Base-by-base conservation (phyloP, 2,113 vertebrate species). In the Harpagus bidentatus region DNA sequence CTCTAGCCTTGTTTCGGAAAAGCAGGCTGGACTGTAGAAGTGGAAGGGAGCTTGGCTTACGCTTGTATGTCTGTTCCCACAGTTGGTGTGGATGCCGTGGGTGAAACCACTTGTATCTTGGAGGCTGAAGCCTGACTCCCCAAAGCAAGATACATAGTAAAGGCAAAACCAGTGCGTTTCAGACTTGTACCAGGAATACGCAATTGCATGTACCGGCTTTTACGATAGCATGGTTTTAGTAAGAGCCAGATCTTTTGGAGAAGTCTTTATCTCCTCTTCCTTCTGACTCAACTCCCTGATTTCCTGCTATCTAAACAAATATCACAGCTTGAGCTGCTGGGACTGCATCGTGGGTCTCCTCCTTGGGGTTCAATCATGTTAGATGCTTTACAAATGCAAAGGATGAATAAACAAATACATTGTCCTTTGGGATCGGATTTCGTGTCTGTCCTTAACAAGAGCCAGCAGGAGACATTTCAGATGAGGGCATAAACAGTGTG, bases 351-450 rank as follows among this genome's bases (percentile, higher is more conserved):
- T 34, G 42, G 7, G 2, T 47, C 67, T 79, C 47, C n/a, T 34
- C 4, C 8, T 17, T 23, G 47, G 59, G 12, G 10, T 34, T 38
- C 31, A 13, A 0, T 65, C 42, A 3, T 15, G 3, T 16, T 18
- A 8, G 42, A 3, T 42, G 29, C 36, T 79, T 32, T 55, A 34
- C 18, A 79, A 23, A 42, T 7, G 10, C 16, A 52, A n/a, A 47
- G n/a, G 26, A 2, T 50, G 26, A 16, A 38, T 21, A 34, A 78
- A 34, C 25, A 10, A 12, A 4, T 4, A 8, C 3, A 3, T 25
- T n/a, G 14, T 42, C 66, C 45, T 23, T 59, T 31, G 21, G 77
- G 40, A 43, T 73, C 25, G 12, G 61, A 38, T 40, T 61, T 42
- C 29, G 3, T 9, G 21, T 16, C 40, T 43, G 16, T 62, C 66